Conservation (phyloP, 2,797 vertebrate genomes). For the Clarias laeviceps region DNA sequence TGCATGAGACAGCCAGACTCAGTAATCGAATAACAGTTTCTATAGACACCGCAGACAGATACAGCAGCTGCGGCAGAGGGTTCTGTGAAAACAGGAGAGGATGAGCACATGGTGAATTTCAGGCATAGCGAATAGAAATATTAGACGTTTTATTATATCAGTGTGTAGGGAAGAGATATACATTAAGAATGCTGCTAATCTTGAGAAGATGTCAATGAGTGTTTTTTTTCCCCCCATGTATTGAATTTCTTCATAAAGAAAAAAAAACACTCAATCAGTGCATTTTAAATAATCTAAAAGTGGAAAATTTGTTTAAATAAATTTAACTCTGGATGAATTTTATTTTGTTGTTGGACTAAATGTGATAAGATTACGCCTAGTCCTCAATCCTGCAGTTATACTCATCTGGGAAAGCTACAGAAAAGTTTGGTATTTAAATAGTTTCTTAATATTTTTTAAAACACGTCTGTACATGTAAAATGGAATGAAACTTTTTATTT, state of each 20-base stretch:
- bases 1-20: constrained; percentile 27
- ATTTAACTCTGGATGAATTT: neutral
- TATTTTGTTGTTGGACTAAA: neutral
- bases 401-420: neutral
- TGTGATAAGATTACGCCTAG: too few species aligned
- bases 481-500: neutral
- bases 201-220: neutral
- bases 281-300: neutral
- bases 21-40: constrained; percentile 61
- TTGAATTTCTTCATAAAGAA: neutral
- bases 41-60: constrained; percentile 54
- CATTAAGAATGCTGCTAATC: neutral
- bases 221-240: neutral
- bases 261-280: neutral
- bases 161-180: neutral
- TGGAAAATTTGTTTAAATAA: neutral
- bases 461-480: neutral
- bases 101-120: constrained; percentile 20
- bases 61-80: constrained; percentile 45
- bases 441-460: neutral
- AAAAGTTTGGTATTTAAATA: neutral
- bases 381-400: neutral
- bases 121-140: neutral
- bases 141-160: neutral
- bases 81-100: constrained; percentile 6